Evolutionary conservation across 2,888 invertebrate species (phyloP).

Genomic region (Ormyrus nitidulus): DNA sequence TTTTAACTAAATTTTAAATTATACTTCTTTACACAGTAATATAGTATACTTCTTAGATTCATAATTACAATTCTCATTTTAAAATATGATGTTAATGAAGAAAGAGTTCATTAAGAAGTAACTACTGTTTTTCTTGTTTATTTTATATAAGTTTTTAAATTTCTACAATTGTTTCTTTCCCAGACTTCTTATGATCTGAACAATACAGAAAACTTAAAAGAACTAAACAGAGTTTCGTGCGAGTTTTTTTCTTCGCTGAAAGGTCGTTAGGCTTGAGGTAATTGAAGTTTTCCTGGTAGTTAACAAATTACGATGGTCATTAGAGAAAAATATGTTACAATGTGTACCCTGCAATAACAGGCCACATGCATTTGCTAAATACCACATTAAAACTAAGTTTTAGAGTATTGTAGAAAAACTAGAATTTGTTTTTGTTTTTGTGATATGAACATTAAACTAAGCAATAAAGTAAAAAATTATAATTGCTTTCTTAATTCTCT

Average conservation of each 20-base stretch:
- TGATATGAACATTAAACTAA: neutral
- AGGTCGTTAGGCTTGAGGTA: constrained; percentile 18
- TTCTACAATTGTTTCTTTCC: neutral
- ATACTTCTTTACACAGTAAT: too few relatives aligned
- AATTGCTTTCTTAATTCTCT: neutral
- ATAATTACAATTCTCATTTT: too few relatives aligned
- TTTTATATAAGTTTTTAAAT: neutral
- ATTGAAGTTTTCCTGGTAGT: constrained; percentile 26
- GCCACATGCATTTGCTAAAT: neutral
- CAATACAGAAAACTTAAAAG: neutral
- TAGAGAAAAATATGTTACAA: constrained; percentile 27
- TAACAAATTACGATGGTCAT: constrained; percentile 27
- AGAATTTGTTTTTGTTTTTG: too few relatives aligned
- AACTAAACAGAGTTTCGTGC: constrained; percentile 12
- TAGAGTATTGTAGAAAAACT: neutral
- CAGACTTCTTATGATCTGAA: neutral
- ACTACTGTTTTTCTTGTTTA: too few relatives aligned
- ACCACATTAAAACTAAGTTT: neutral
- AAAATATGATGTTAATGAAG: too few relatives aligned
- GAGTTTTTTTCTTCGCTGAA: neutral
- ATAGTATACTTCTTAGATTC: too few relatives aligned
- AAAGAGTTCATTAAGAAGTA: too few relatives aligned
- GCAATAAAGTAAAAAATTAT: neutral
- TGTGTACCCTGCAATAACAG: constrained; percentile 11
- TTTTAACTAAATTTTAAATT: too few relatives aligned